Percentiles rank a stretch among this genome's conserved stretches.
These are phyloP conservation scores for Orchestia grillus DNA, from an alignment of 1,140 invertebrate species.

Conservation along the genomic window DNA sequence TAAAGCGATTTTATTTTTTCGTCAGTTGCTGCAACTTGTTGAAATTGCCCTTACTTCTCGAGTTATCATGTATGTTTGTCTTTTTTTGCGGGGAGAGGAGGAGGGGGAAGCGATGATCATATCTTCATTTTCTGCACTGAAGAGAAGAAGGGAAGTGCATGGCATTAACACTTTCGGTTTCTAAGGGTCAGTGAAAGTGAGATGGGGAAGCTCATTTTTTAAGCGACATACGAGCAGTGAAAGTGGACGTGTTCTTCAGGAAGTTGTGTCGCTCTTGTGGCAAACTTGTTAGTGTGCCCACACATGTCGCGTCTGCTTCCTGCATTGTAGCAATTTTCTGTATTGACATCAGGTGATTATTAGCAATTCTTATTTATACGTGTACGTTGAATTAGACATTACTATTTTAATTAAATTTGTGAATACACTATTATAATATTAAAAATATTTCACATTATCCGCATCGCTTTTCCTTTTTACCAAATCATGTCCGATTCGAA, in stretches of 20 bases:
- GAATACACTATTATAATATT: background rate
- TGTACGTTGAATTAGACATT: too few relatives aligned
- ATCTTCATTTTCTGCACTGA: background rate
- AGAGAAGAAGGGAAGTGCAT: background rate
- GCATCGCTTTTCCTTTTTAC: background rate
- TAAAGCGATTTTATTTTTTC: too few relatives aligned
- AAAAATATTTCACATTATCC: background rate
- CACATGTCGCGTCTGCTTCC: background rate
- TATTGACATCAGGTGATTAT: background rate
- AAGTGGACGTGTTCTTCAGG: background rate
- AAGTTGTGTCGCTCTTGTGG: background rate
- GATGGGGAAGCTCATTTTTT: background rate
- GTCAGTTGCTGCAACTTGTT: background rate
- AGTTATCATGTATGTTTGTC: background rate
- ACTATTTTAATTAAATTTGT: too few relatives aligned
- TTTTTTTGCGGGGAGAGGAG: background rate
- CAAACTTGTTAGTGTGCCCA: background rate
- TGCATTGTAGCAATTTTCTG: background rate
- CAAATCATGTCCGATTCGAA: background rate
- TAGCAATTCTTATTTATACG: background rate
- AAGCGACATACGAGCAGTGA: constrained; percentile 2
- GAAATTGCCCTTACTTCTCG: background rate
- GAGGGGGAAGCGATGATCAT: background rate
- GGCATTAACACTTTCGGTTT: background rate
- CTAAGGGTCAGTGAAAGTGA: background rate